Conservation (phyloP, 1,140 invertebrate species). For the Bombus polaris region DNA sequence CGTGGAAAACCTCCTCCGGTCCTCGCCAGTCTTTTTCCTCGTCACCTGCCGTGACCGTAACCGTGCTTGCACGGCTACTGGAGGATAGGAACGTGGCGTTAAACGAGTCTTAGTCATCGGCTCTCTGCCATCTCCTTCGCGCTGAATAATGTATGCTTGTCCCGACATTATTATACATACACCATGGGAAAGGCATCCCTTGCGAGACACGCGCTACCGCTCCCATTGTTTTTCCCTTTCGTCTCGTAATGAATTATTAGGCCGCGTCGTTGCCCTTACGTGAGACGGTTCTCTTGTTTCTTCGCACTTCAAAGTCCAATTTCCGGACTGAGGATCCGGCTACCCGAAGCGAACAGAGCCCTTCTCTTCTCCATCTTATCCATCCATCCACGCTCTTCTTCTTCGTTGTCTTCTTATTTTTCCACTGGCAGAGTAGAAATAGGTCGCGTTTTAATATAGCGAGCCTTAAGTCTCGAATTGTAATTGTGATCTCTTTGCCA, state of each 20-base stretch:
- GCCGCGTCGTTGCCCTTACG: neutral
- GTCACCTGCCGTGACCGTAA: slow-evolving; percentile 28
- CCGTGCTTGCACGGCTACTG: slow-evolving; percentile 16
- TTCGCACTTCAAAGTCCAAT: slow-evolving; percentile 53
- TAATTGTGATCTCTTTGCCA: slow-evolving; percentile 35
- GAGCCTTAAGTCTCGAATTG: slow-evolving; percentile 17
- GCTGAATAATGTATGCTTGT: slow-evolving; percentile 69
- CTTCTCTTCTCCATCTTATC: neutral
- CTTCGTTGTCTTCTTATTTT: neutral
- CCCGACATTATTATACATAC: slow-evolving; percentile 63
- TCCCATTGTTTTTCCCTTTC: slow-evolving; percentile 49
- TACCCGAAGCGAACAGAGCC: neutral
- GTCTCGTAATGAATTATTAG: slow-evolving; percentile 57
- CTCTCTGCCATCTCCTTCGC: neutral
- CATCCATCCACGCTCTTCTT: neutral
- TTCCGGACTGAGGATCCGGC: slow-evolving; percentile 21
- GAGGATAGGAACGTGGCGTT: slow-evolving; percentile 46
- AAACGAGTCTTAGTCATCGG: slow-evolving; percentile 56
- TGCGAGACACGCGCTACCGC: neutral
- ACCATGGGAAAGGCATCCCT: neutral
- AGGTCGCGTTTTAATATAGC: slow-evolving; percentile 44
- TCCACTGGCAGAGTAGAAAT: neutral
- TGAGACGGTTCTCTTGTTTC: slow-evolving; percentile 19
- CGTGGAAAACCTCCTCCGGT: slow-evolving; percentile 55
- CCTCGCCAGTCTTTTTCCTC: slow-evolving; percentile 57